Evolutionary conservation across 1,140 invertebrate genomes (phyloP).

Genomic region (Platyura marginata): DNA sequence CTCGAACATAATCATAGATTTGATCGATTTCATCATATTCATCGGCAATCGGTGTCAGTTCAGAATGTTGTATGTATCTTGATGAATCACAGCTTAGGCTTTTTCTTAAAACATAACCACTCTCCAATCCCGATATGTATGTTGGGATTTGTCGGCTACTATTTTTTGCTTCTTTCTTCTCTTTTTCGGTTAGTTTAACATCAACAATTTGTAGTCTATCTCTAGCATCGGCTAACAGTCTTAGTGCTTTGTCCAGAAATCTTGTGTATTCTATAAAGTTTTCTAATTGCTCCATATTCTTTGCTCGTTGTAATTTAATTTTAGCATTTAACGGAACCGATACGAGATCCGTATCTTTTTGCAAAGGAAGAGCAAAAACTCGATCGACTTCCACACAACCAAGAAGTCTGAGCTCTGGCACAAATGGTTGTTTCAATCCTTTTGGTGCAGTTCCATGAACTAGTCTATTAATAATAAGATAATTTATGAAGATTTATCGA

Average conservation of each 20-base stretch:
- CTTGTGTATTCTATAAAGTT: constrained; percentile 61
- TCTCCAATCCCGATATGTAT: constrained; percentile 14
- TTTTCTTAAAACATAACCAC: constrained; percentile 40
- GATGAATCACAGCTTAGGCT: constrained; percentile 47
- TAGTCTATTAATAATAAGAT: constrained; percentile 30
- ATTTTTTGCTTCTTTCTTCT: constrained; percentile 25
- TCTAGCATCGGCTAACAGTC: constrained; percentile 60
- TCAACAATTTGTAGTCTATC: constrained; percentile 67
- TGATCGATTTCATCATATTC: constrained; percentile 94
- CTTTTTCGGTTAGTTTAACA: constrained; percentile 47
- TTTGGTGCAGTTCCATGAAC: constrained; percentile 70
- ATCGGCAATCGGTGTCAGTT: constrained; percentile 34
- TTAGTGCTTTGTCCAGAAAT: constrained; percentile 59
- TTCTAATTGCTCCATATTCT: constrained; percentile 65
- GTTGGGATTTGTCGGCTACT: constrained; percentile 9
- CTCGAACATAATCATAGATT: constrained; percentile 88
- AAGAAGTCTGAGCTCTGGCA: constrained; percentile 64
- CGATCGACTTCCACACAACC: constrained; percentile 68
- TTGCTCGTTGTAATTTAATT: constrained; percentile 64
- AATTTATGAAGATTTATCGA: neutral
- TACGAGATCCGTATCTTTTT: constrained; percentile 59
- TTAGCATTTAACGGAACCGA: constrained; percentile 70
- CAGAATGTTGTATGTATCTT: constrained; percentile 1
- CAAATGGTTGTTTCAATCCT: constrained; percentile 60
- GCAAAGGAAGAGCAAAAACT: constrained; percentile 65